These are phyloP conservation scores for Lagocephalus sceleratus DNA, from an alignment of 2,797 vertebrate species.

Conservation along the genomic window DNA sequence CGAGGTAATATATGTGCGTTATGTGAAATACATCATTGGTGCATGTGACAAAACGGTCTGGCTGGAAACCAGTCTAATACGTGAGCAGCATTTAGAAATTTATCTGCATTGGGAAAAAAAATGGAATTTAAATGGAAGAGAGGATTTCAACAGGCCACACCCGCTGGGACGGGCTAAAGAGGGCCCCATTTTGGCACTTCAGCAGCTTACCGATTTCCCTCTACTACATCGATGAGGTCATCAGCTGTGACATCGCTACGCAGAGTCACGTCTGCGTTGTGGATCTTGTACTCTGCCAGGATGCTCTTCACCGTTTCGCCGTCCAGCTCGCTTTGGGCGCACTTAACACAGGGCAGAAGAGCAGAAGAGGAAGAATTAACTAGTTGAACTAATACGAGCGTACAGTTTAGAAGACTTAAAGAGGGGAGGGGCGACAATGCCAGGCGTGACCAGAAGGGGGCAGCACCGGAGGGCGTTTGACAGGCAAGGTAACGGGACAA, in stretches of 20 bases:
- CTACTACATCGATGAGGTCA: conserved; percentile 97
- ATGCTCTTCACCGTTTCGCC: conserved; percentile 94
- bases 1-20: not conserved
- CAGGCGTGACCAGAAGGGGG: conserved; percentile 26
- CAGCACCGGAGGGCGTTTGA: not conserved
- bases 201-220: conserved; percentile 90
- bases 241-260: conserved; percentile 93
- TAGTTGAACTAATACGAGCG: not conserved
- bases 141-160: conserved; percentile 43
- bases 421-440: not conserved
- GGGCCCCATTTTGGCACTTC: conserved; percentile 27
- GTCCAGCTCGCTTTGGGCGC: conserved; percentile 90
- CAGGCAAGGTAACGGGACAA: no score
- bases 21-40: not conserved
- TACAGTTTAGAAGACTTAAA: no score
- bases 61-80: not conserved
- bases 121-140: conserved; percentile 10
- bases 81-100: conserved; percentile 4
- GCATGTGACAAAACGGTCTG: not conserved
- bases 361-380: not conserved
- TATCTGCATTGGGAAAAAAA: conserved; percentile 26
- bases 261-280: conserved; percentile 95
- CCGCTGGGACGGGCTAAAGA: conserved; percentile 32
- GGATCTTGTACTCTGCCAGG: conserved; percentile 95
- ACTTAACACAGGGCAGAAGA: conserved; percentile 68